Base-by-base conservation (phyloP, 2,113 vertebrate species). In the Rhegmatorhina hoffmannsi region DNA sequence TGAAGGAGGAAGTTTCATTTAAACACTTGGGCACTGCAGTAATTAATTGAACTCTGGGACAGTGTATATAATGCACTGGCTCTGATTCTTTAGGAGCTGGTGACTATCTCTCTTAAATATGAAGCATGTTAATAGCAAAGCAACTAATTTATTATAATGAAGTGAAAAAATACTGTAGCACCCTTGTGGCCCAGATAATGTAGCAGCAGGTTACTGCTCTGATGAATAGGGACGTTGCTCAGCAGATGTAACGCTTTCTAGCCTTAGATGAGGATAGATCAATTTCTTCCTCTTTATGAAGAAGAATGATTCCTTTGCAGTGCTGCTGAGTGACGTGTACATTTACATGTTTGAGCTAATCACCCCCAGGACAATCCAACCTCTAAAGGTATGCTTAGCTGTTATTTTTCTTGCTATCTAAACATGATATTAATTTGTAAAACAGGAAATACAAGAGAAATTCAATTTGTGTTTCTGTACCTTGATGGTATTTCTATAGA, bases 1-100 rank as follows among this genome's bases (percentile, higher is more conserved):
- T 68, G 91, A 88, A 80, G 89, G 43, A 95, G 11, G 70, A 95
- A 95, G 84, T 81, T 96, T 95, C 92, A 83, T 95, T 97, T 95
- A 92, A 96, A 87, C 84, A 55, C 79, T 94, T 78, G 81, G 92
- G 69, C 89, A 90, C 72, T 43, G 69, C 79, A 96, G 91, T 92
- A 95, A 97, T 95, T 97, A 96, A 91, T 90, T 84, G 73, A 92
- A 92, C 75, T 58, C 67, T 93, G 84, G 66, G 79, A 94, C 76
- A 64, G 79, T 90, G 80, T 87, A 66, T 9, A 10, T 78, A 92
- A 81, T 6, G 4, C 50, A 47, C 86, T 81, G 72, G 31, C 67
- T 94, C 59, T 85, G 66, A 83, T 70, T 97, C 73, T 74, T 66
- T 68, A 89, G 90, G 87, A 79, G 38, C 56, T 74, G 62, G 52